phyloP scores from a whole-genome alignment of 2,797 vertebrate genomes.

The Hafferia zeledoni region DNA sequence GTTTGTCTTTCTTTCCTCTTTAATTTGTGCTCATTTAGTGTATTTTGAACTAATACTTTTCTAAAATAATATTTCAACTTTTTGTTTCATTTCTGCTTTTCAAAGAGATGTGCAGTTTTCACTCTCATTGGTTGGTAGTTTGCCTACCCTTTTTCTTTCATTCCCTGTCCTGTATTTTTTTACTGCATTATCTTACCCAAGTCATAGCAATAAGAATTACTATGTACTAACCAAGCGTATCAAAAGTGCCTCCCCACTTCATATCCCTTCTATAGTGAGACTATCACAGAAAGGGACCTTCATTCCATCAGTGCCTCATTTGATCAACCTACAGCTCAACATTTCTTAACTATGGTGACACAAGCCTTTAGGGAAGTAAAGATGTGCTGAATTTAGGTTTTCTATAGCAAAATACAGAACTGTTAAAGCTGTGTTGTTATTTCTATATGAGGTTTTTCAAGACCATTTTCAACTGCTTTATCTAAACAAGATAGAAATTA shows the following conservation, averaged over 20 bases:
- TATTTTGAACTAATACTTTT: background rate
- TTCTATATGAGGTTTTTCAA: background rate
- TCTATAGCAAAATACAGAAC: background rate
- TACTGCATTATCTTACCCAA: background rate
- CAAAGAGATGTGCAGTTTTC: background rate
- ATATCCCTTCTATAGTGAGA: background rate
- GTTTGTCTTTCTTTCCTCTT: background rate
- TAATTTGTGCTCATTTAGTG: background rate
- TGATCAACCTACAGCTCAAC: background rate
- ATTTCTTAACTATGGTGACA: background rate
- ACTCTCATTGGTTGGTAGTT: accelerated
- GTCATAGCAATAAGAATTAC: background rate
- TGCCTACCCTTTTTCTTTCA: background rate
- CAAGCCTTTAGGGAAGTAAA: background rate
- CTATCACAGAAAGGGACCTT: background rate
- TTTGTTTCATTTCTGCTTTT: background rate
- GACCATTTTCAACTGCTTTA: background rate
- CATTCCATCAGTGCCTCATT: background rate
- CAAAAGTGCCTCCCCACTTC: background rate
- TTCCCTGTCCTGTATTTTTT: background rate
- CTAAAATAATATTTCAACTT: background rate
- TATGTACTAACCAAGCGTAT: background rate
- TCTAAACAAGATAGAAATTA: background rate
- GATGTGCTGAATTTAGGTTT: background rate
- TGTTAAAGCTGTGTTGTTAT: background rate